Percentiles rank a stretch among this genome's conserved stretches.
phyloP scores from a whole-genome alignment of 2,113 vertebrate species.

The Dipodomys stephensi region DNA sequence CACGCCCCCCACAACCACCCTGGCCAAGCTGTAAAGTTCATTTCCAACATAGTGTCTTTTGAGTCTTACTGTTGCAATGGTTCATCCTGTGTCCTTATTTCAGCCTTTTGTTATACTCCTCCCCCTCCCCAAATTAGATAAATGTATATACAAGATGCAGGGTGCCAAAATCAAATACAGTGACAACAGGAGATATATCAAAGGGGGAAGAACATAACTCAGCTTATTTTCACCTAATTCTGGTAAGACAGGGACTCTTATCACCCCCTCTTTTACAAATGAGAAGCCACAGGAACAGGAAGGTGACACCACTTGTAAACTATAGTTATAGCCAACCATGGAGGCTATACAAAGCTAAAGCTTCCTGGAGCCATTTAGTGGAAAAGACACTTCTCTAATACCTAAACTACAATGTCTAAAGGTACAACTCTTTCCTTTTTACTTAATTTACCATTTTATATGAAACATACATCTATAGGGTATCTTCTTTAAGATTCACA shows the following conservation, averaged over 20 bases:
- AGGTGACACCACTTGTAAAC: neutral
- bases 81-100: no score
- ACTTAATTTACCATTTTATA: constrained; percentile 10
- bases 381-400: neutral
- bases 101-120: no score
- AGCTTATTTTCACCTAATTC: constrained; percentile 1
- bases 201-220: no score
- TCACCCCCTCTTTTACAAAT: neutral
- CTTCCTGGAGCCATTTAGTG: neutral
- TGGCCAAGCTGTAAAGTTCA: no score
- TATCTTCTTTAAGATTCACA: neutral
- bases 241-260: neutral
- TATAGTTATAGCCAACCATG: neutral
- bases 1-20: no score
- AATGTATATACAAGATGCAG: no score
- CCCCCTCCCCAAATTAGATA: no score
- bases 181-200: no score
- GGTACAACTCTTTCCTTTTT: constrained; percentile 15
- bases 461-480: neutral
- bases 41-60: no score
- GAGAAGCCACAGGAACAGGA: neutral
- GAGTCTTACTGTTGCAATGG: no score
- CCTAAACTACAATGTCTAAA: neutral
- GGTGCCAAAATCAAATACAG: no score
- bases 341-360: neutral